Evolutionary conservation across 2,113 vertebrate species (phyloP).

Genomic region (Misgurnus mizolepis): DNA sequence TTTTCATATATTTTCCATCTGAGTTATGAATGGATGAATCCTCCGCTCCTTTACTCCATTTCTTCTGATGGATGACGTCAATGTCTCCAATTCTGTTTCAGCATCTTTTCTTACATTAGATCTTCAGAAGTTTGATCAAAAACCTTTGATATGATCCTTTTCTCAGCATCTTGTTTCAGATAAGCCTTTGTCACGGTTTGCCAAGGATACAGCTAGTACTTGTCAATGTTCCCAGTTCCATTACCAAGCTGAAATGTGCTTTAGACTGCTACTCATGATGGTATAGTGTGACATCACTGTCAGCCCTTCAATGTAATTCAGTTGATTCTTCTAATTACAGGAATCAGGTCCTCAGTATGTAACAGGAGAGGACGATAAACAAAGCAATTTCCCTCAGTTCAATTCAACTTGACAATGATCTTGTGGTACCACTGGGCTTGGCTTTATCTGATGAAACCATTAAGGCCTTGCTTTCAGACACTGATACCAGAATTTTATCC

Average conservation of each 20-base stretch:
- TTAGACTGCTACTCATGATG: conserved; percentile 36
- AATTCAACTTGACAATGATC: conserved; percentile 34
- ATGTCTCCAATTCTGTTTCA: not conserved
- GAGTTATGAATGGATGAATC: not conserved
- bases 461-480: conserved; percentile 19
- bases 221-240: conserved; percentile 17
- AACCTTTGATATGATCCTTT: conserved; percentile 18
- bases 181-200: not conserved
- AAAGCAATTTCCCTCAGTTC: conserved; percentile 48
- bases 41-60: not conserved
- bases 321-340: conserved; percentile 57
- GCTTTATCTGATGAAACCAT: conserved; percentile 53
- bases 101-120: conserved; percentile 1
- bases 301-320: conserved; percentile 55
- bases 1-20: not conserved
- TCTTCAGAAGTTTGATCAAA: conserved; percentile 20
- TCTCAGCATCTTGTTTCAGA: conserved; percentile 3
- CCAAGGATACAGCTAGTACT: not conserved
- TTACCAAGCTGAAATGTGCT: conserved; percentile 43
- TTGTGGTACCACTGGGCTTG: conserved; percentile 43
- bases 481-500: not conserved
- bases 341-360: conserved; percentile 46
- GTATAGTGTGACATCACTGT: conserved; percentile 33
- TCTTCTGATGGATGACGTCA: conserved; percentile 8
- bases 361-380: conserved; percentile 58